Evolutionary conservation across 2,888 invertebrate species (phyloP).

Genomic region (Perizoma flavofasciatum): DNA sequence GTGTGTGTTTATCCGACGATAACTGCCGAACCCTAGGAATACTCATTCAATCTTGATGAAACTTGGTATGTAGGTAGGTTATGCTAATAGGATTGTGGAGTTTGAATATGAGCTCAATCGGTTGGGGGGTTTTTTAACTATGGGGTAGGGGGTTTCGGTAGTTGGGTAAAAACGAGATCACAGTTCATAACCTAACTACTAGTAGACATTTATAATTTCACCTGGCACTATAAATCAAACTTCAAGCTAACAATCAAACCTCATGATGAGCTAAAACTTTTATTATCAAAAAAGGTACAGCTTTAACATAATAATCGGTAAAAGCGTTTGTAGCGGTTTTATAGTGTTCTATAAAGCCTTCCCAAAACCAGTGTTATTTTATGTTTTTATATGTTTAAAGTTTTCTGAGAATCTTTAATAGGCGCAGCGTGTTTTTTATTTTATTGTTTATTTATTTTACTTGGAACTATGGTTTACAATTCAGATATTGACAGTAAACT

Average conservation of each 20-base stretch:
- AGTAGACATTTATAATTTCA: no score
- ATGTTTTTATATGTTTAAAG: slow-evolving; percentile 14
- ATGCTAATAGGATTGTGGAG: no score
- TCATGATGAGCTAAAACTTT: slow-evolving; percentile 45
- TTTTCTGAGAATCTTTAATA: slow-evolving; percentile 23
- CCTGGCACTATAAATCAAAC: slow-evolving; percentile 30
- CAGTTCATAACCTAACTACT: no score
- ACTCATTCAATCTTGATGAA: no score
- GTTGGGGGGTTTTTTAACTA: no score
- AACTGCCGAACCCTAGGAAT: no score
- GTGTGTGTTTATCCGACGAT: no score
- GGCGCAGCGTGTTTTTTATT: slow-evolving; percentile 17
- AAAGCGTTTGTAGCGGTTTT: slow-evolving; percentile 49
- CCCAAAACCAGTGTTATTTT: slow-evolving; percentile 26
- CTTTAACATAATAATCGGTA: slow-evolving; percentile 59
- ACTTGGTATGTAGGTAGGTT: no score
- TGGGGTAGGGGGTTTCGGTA: no score
- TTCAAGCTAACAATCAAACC: slow-evolving; percentile 25
- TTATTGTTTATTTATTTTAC: slow-evolving; percentile 26
- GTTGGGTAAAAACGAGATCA: no score
- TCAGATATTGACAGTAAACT: slow-evolving; percentile 3
- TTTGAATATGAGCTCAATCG: no score
- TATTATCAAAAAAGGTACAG: slow-evolving; percentile 43
- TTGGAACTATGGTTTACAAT: slow-evolving; percentile 14
- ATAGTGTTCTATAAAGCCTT: slow-evolving; percentile 56